These are phyloP conservation scores for Drosophila sucinea DNA, from an alignment of 1,140 invertebrate species.

Conservation along the genomic window DNA sequence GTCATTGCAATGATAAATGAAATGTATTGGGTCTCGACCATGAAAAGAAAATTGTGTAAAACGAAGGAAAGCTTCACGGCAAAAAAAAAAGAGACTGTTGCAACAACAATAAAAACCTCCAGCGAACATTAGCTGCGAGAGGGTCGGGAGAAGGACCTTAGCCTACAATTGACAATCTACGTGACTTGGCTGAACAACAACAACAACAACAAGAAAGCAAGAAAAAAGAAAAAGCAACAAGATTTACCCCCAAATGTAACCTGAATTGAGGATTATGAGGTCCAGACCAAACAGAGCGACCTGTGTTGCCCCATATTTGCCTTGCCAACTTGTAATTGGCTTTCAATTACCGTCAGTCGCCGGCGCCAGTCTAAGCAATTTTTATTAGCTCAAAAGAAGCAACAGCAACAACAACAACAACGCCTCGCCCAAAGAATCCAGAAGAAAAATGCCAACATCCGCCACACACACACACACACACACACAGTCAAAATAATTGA, in stretches of 20 bases:
- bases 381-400: conserved; percentile 50
- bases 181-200: conserved; percentile 56
- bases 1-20: conserved; percentile 78
- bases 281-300: not conserved
- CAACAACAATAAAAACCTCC: conserved; percentile 18
- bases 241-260: conserved; percentile 9
- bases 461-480: not conserved
- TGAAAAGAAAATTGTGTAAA: conserved; percentile 72
- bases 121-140: conserved; percentile 1
- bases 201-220: conserved; percentile 5
- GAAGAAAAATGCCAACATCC: conserved; percentile 24
- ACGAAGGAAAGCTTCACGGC: conserved; percentile 16
- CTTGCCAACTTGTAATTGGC: conserved; percentile 53
- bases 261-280: conserved; percentile 28
- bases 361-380: conserved; percentile 41
- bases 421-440: conserved; percentile 19
- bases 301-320: conserved; percentile 8
- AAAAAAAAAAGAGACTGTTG: conserved; percentile 26
- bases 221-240: not conserved
- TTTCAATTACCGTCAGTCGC: conserved; percentile 43
- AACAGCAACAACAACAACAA: conserved; percentile 18
- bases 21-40: conserved; percentile 66
- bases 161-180: conserved; percentile 29
- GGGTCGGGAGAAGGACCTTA: not conserved
- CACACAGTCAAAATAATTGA: conserved; percentile 39